These are phyloP conservation scores for Pangasius sanitwongsei DNA, from an alignment of 2,797 vertebrate genomes.

Conservation along the genomic window DNA sequence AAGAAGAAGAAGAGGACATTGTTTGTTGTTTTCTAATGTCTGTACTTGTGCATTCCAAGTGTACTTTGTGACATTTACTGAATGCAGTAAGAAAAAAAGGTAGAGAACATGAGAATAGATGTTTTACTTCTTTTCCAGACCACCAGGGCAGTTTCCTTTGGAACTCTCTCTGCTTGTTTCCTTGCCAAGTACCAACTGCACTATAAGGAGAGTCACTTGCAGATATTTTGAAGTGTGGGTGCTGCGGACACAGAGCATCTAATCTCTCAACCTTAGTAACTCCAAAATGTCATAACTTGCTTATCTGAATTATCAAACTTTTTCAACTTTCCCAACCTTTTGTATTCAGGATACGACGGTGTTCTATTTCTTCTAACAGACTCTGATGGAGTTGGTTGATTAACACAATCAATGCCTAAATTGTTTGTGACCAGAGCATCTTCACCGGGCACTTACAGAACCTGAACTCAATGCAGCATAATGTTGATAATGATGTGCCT, in stretches of 20 bases:
- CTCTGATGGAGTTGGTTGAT: not conserved
- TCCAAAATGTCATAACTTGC: not conserved
- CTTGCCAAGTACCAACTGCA: not conserved
- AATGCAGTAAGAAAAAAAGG: not conserved
- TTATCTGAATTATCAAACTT: not conserved
- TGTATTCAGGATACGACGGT: not conserved
- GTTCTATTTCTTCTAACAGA: not conserved
- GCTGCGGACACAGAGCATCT: not conserved
- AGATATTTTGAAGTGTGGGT: not conserved
- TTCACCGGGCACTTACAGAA: not conserved
- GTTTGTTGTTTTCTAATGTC: not conserved
- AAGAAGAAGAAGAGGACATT: not conserved
- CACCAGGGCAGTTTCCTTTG: not conserved
- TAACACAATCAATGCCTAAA: not conserved
- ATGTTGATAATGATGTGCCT: not conserved
- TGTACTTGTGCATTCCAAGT: constrained; percentile 4
- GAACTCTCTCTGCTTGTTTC: not conserved
- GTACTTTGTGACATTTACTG: constrained; percentile 25
- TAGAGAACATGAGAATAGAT: not conserved
- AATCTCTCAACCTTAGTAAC: not conserved
- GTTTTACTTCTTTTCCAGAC: not conserved
- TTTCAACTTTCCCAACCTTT: not conserved
- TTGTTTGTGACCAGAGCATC: not conserved
- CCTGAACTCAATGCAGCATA: not conserved
- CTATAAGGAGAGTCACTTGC: not conserved